Base-by-base conservation (phyloP, 1,140 invertebrate species). In the Atopsyche davidsoni region DNA sequence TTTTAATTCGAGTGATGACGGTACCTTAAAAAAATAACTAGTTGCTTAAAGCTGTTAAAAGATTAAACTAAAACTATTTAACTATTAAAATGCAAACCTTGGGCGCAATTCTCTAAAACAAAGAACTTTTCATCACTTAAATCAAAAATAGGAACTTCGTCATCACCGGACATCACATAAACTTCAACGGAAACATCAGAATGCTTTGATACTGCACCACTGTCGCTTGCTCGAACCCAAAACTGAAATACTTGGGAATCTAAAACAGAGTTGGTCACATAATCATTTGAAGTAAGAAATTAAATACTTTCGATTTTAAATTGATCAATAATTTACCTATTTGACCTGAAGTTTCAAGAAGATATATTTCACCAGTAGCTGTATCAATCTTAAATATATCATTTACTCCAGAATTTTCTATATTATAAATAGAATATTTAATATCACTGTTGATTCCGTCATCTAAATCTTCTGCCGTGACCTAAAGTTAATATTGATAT, bases 151-250 rank as follows among this genome's bases (percentile, higher is more conserved):
- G 87, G 87, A 14, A 84, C 78, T 34, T 68, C 60, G 55, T 88
- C 81, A 38, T 79, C 70, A 0, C 78, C 62, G 24, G 78, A 75
- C 70, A 87, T 85, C 24, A 91, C 75, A 53, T 83, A 76, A 28
- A 92, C 75, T 55, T 83, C 83, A 9, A 92, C 76, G 9, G 89
- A 84, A 1, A 90, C 83, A 59, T 90, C 85, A 2, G 79, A 75
- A 62, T 89, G 79, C 4, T 74, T 64, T 1, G 77, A 69, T 1
- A 78, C 79, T 13, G 68, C 64, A 4, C 87, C 86, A 56, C 72
- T 75, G 64, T 93, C 89, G 39, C 76, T 77, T 1, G 86, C 89
- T 36, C 85, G 76, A 4, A 93, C 79, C 65, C 92, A 92, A 58
- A 93, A 83, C 71, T 92, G 88, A 62, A 85, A 89, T 1, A 85